A percentile compares a stretch with the other conserved stretches of the same genome.
These are phyloP conservation scores for Conus ventricosus DNA, from an alignment of 1,140 invertebrate genomes.

Conservation along the genomic window DNA sequence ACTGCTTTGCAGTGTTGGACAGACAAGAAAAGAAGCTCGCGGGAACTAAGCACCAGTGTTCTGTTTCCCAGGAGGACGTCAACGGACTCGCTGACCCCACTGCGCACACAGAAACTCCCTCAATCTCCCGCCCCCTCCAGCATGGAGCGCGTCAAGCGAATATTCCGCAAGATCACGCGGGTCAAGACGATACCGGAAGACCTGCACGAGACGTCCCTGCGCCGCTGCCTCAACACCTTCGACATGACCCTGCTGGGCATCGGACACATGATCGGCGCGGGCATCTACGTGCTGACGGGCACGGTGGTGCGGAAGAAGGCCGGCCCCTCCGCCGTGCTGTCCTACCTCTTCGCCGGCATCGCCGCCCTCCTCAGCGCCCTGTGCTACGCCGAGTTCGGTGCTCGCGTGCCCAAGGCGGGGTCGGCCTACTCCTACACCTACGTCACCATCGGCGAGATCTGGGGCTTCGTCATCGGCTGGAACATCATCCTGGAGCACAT, in stretches of 20 bases:
- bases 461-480: slow-evolving; percentile 72
- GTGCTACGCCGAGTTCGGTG: slow-evolving; percentile 96
- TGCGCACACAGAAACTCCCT: background rate
- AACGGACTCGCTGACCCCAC: background rate
- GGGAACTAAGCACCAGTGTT: background rate
- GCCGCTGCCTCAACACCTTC: slow-evolving; percentile 91
- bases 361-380: slow-evolving; percentile 89
- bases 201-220: slow-evolving; percentile 85
- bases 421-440: slow-evolving; percentile 72
- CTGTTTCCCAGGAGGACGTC: background rate
- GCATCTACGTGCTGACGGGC: slow-evolving; percentile 79
- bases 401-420: slow-evolving; percentile 75
- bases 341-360: slow-evolving; percentile 91
- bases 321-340: slow-evolving; percentile 86
- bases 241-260: slow-evolving; percentile 88
- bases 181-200: slow-evolving; percentile 77
- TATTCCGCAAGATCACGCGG: slow-evolving; percentile 71
- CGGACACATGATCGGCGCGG: slow-evolving; percentile 93
- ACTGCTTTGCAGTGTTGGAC: background rate
- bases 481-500: slow-evolving; percentile 75
- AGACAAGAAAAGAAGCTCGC: background rate
- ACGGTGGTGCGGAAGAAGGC: slow-evolving; percentile 88
- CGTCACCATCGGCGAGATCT: slow-evolving; percentile 69
- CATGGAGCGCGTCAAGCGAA: slow-evolving; percentile 39
- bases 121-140: background rate